Evolutionary conservation across 2,113 vertebrate genomes (phyloP).

Genomic region (Psittacus erithacus): DNA sequence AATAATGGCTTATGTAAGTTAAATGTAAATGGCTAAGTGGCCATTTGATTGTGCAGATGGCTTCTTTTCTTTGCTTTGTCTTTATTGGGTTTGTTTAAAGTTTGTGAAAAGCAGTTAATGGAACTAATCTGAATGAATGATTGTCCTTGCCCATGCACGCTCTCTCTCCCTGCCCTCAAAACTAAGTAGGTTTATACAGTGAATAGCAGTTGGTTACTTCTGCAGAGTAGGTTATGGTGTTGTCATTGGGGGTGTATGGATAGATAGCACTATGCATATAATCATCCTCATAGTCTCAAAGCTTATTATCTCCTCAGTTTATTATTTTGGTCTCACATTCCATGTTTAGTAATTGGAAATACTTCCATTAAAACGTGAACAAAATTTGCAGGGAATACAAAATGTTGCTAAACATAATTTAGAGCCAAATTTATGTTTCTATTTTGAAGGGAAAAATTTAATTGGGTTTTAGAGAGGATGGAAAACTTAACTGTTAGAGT

Average conservation of each 20-base stretch:
- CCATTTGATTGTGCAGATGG: conserved; percentile 18
- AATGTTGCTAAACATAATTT: neutral
- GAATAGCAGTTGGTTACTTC: neutral
- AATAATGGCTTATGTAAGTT: neutral
- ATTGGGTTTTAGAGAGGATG: neutral
- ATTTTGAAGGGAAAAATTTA: neutral
- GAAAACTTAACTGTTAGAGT: neutral
- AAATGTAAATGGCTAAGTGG: neutral
- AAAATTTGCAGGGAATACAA: neutral
- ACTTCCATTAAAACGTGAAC: neutral
- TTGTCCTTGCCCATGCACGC: neutral
- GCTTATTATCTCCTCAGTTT: neutral
- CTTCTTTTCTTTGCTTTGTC: neutral
- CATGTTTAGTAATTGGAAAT: neutral
- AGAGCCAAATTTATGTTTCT: neutral
- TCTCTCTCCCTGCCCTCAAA: fast-evolving
- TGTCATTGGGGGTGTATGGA: neutral
- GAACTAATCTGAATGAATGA: neutral
- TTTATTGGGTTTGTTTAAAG: conserved; percentile 33
- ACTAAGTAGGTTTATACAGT: neutral
- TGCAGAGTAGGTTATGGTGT: neutral
- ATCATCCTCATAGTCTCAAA: neutral
- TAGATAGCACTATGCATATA: neutral
- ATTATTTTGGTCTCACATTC: neutral
- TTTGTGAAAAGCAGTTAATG: conserved; percentile 16